Conservation (phyloP, 2,113 vertebrate species). For the Poecilia latipinna region DNA sequence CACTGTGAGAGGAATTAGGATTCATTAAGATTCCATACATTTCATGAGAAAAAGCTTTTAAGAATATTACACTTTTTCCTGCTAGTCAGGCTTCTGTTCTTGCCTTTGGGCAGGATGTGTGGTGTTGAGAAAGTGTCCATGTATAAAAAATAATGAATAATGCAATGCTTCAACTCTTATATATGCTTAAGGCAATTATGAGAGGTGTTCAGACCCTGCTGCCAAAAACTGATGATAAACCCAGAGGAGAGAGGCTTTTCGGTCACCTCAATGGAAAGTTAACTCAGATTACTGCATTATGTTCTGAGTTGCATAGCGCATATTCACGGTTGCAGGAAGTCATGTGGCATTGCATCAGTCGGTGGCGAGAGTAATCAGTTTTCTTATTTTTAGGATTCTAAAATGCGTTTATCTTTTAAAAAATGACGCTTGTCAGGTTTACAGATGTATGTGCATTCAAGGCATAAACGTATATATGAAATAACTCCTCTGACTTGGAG, state of each 20-base stretch:
- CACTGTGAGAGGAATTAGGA: constrained; percentile 26
- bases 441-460: neutral
- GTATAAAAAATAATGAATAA: constrained; percentile 42
- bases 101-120: constrained; percentile 27
- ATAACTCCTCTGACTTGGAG: neutral
- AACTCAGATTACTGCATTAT: constrained; percentile 33
- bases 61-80: constrained; percentile 20
- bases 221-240: constrained; percentile 17
- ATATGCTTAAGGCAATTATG: constrained; percentile 31
- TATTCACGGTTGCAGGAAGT: constrained; percentile 27
- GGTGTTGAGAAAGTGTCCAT: constrained; percentile 26
- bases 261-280: constrained; percentile 24
- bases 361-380: constrained; percentile 19
- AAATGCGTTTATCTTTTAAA: constrained; percentile 19
- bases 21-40: constrained; percentile 10
- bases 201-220: constrained; percentile 28
- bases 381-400: constrained; percentile 35
- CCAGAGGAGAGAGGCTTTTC: constrained; percentile 14
- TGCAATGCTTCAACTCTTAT: constrained; percentile 25
- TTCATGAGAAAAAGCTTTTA: neutral
- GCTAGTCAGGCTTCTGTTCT: neutral
- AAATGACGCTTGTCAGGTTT: constrained; percentile 12
- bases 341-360: constrained; percentile 12
- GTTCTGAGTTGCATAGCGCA: constrained; percentile 7
- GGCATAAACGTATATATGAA: neutral